These are phyloP conservation scores for Magallana nippona DNA, from an alignment of 2,888 invertebrate genomes.

Conservation along the genomic window DNA sequence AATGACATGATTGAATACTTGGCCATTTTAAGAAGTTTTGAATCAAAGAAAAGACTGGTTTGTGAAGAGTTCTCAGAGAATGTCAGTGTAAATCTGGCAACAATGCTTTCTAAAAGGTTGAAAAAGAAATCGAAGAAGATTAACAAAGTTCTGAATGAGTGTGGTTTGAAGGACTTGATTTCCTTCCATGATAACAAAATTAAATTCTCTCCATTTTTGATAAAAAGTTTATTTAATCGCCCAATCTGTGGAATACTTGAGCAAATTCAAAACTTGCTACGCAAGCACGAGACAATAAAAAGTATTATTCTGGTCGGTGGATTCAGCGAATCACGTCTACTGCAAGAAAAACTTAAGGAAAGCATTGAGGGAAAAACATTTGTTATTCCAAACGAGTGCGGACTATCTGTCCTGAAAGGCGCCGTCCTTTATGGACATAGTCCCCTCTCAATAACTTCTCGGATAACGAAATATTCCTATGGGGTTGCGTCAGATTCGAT, in stretches of 20 bases:
- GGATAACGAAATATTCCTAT: neutral
- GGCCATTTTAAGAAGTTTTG: neutral
- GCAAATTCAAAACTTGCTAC: neutral
- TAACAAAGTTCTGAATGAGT: neutral
- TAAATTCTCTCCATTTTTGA: neutral
- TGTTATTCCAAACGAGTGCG: constrained; percentile 11
- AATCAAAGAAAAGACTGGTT: constrained; percentile 10
- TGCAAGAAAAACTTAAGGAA: neutral
- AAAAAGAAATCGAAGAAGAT: neutral
- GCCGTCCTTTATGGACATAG: constrained; percentile 18
- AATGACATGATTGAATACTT: constrained; percentile 8
- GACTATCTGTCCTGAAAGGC: constrained; percentile 1
- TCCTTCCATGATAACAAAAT: neutral
- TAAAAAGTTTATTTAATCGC: neutral
- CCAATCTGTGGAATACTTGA: neutral
- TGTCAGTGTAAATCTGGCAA: neutral
- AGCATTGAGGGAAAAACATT: neutral
- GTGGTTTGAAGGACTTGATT: neutral
- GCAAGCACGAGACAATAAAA: neutral
- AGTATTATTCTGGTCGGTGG: constrained; percentile 19
- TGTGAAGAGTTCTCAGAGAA: neutral
- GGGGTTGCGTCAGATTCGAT: neutral
- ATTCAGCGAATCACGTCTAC: neutral
- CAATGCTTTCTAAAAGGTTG: neutral
- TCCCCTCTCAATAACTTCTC: neutral